Evolutionary conservation across 2,113 vertebrate genomes (phyloP), one percentile per base, ranked within the genome.

Genomic region (Salvelinus namaycush): DNA sequence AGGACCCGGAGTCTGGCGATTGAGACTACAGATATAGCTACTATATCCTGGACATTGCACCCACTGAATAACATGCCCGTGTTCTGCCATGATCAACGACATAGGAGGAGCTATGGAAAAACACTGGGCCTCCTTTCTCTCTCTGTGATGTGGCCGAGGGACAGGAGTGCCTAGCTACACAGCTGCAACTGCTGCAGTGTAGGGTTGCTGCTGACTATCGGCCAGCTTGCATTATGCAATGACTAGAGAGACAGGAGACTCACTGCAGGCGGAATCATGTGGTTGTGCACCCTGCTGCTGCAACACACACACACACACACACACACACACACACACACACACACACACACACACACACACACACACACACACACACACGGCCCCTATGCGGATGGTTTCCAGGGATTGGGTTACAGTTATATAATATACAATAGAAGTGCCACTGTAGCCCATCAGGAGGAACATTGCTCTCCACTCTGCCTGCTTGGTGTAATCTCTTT

Each of bases 121-220:
- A 51, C 73, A 75, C 64, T 31, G 59, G 59, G 72, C 59, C 59
- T 22, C 22, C 8, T 16, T 24, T 18, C 51, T 18, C 16, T 18
- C 31, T 18, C 12, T 18, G 31, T 39, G 39, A 18, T n/a, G 60
- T 44, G 51, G 51, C 14, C 18, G 51, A 22, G 27, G 72, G 22
- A 65, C 18, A 8, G n/a, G 72, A 3, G 57, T n/a, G 14, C 5
- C 14, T 54, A 14, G 12, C 14, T 18, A 14, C 3, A 18, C 49
- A 13, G n/a, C 14, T 75, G 22, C 22, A 51, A 34, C 64, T 16
- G 16, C 64, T 44, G 22, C 24, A 68, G 73, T 24, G 64, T 68
- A 26, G 73, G 73, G 64, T 68, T 75, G 44, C 73, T 68, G 62
- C 73, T 68, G 73, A 75, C 44, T 51, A n/a, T 66, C 8, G 14